Evolutionary conservation across 1,140 invertebrate species (phyloP).

Genomic region (Aphis gossypii): DNA sequence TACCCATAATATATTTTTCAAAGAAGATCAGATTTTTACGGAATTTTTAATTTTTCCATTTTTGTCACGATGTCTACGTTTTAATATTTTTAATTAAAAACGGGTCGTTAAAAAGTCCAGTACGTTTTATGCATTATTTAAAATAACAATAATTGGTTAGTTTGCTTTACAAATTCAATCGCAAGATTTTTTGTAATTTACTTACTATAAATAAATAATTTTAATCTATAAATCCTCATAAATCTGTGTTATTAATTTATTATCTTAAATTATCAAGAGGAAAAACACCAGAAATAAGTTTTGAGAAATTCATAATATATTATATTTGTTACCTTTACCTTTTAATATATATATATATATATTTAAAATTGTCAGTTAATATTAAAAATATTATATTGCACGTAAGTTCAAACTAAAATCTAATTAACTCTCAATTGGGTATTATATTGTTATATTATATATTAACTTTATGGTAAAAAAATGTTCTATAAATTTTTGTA

Average conservation of each 20-base stretch:
- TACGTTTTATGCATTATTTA: neutral
- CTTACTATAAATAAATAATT: neutral
- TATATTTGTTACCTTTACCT: too few species aligned
- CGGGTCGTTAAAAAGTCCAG: neutral
- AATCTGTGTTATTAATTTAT: neutral
- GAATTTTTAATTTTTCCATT: neutral
- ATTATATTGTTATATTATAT: too few species aligned
- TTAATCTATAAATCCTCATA: neutral
- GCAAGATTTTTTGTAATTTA: neutral
- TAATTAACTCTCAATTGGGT: too few species aligned
- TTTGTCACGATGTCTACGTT: neutral
- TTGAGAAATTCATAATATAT: too few species aligned
- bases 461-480: too few species aligned
- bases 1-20: neutral
- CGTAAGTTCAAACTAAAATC: too few species aligned
- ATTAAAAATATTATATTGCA: too few species aligned
- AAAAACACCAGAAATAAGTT: too few species aligned
- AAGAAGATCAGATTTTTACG: neutral
- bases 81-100: slow-evolving; percentile 22
- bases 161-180: neutral
- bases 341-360: too few species aligned
- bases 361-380: too few species aligned
- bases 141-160: neutral
- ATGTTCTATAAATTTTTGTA: too few species aligned
- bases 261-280: neutral